Percentiles rank a stretch among this genome's conserved stretches.
Conservation (phyloP, 1,140 invertebrate species). For the Luehdorfia chinensis region DNA sequence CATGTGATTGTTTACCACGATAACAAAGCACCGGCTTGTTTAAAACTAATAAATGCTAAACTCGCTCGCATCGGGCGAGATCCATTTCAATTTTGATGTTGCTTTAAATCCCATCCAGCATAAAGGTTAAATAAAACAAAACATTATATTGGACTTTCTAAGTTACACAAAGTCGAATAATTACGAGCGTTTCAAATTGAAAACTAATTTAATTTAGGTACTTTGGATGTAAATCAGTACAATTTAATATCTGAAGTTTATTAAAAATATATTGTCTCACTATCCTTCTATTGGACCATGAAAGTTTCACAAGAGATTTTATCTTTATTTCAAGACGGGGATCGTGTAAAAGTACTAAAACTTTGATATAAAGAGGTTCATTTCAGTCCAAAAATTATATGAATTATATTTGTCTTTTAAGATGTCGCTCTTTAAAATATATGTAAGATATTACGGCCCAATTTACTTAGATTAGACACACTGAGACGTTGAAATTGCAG, state of each 20-base stretch:
- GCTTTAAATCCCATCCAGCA: constrained; percentile 6
- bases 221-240: constrained; percentile 3
- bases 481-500: constrained; percentile 19
- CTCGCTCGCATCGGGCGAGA: constrained; percentile 1
- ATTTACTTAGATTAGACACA: constrained; percentile 22
- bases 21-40: constrained; percentile 35
- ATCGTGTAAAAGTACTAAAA: constrained; percentile 34
- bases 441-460: constrained; percentile 16
- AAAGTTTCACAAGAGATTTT: constrained; percentile 37
- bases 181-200: constrained; percentile 9
- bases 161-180: constrained; percentile 17
- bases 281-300: constrained; percentile 35
- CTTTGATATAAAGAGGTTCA: constrained; percentile 45
- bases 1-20: constrained; percentile 45
- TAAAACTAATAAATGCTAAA: constrained; percentile 29
- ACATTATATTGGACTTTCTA: constrained; percentile 13
- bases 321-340: constrained; percentile 44
- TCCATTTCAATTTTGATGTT: constrained; percentile 13
- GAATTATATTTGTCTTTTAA: constrained; percentile 35
- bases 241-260: constrained; percentile 29
- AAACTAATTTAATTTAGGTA: constrained; percentile 17
- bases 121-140: constrained; percentile 17
- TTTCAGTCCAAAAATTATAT: constrained; percentile 48
- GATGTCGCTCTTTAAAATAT: constrained; percentile 15
- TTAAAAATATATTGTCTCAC: constrained; percentile 32